Evolutionary conservation across 2,888 invertebrate genomes (phyloP).

Genomic region (Phyllotreta cruciferae): DNA sequence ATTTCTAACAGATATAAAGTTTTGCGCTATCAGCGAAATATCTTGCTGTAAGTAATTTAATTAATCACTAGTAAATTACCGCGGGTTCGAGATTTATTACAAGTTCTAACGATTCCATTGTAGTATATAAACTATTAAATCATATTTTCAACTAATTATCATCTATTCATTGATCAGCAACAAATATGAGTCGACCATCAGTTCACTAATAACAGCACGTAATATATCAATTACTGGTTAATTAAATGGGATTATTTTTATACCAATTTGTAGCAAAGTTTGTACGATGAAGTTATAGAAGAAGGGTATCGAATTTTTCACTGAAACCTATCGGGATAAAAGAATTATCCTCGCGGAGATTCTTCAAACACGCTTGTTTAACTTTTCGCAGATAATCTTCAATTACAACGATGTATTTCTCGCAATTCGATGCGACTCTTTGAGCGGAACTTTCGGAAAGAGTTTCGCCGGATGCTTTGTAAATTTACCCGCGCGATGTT

Average conservation of each 20-base stretch:
- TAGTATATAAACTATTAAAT: constrained; percentile 4
- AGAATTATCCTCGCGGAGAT: neutral
- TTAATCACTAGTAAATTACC: neutral
- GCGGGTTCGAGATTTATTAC: constrained; percentile 11
- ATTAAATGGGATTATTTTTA: constrained; percentile 17
- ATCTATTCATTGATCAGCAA: constrained; percentile 17
- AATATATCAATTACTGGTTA: neutral
- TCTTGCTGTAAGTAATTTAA: neutral
- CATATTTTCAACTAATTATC: constrained; percentile 12
- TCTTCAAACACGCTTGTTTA: constrained; percentile 3
- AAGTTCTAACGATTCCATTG: constrained; percentile 10
- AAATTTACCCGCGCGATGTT: constrained; percentile 19
- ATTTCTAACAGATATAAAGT: too few relatives aligned
- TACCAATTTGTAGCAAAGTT: too few relatives aligned
- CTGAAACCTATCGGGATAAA: constrained; percentile 9
- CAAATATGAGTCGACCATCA: constrained; percentile 12
- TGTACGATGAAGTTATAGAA: too few relatives aligned
- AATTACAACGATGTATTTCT: constrained; percentile 21
- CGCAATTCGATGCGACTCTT: constrained; percentile 18
- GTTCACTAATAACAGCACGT: too few relatives aligned
- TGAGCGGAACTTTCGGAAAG: constrained; percentile 18
- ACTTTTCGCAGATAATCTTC: constrained; percentile 21
- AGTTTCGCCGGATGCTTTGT: constrained; percentile 20
- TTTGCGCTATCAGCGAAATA: neutral
- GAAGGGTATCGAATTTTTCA: neutral